These are phyloP conservation scores for Pardalotus punctatus DNA, from an alignment of 2,113 vertebrate species.

Conservation along the genomic window DNA sequence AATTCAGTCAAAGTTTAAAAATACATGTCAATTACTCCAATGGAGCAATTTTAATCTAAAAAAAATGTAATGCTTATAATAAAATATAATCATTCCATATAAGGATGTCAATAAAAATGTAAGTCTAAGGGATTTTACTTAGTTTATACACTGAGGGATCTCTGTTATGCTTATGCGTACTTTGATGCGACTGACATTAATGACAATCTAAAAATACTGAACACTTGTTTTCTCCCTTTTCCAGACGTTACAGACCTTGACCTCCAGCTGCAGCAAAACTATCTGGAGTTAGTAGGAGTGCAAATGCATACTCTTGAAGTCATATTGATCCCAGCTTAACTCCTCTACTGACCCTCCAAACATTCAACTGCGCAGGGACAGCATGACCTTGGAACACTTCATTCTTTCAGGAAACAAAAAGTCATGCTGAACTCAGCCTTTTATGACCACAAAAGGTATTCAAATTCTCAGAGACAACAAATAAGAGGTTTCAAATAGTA, in stretches of 20 bases:
- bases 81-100: background rate
- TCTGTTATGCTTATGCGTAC: background rate
- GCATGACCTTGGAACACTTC: background rate
- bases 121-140: background rate
- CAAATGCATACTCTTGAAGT: background rate
- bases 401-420: background rate
- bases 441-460: background rate
- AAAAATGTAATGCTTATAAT: background rate
- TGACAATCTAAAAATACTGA: background rate
- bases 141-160: background rate
- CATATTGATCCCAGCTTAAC: background rate
- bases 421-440: background rate
- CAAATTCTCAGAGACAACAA: background rate
- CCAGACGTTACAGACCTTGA: background rate
- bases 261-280: background rate
- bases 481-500: background rate
- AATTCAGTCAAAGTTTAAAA: background rate
- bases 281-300: background rate
- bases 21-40: background rate
- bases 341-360: background rate
- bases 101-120: background rate
- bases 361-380: background rate
- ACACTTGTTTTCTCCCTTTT: background rate
- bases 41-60: background rate
- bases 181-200: background rate